Conservation (phyloP, 2,797 vertebrate species). For the Myiothlypis chrysogaster region DNA sequence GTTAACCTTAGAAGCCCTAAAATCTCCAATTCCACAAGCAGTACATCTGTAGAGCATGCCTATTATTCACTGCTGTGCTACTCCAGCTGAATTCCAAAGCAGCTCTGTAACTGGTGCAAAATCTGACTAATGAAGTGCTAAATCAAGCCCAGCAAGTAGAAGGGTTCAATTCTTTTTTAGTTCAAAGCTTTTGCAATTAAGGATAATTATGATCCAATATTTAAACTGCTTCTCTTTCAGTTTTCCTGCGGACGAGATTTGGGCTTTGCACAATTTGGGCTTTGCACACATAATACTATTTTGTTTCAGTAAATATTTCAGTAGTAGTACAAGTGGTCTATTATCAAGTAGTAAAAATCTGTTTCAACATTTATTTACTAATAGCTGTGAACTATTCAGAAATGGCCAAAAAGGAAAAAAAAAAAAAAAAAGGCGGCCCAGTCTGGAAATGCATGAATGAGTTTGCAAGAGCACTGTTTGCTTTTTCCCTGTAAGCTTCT, state of each 20-base stretch:
- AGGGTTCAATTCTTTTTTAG: conserved; percentile 29
- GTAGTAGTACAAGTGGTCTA: conserved; percentile 2
- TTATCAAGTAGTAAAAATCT: conserved; percentile 8
- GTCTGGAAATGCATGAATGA: conserved; percentile 47
- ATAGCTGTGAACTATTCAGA: conserved; percentile 1
- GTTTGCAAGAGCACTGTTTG: conserved; percentile 31
- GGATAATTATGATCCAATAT: background rate
- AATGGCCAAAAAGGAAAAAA: background rate
- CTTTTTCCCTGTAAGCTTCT: conserved; percentile 33
- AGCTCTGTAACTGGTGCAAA: conserved; percentile 35
- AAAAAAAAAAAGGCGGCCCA: background rate
- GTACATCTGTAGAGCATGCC: background rate
- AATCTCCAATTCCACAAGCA: background rate
- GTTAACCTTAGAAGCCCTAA: background rate
- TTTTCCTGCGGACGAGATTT: conserved; percentile 35
- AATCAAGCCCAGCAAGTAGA: conserved; percentile 45
- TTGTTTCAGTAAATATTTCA: conserved; percentile 45
- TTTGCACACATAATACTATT: conserved; percentile 14
- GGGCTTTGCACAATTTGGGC: conserved; percentile 28
- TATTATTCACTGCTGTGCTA: conserved; percentile 21
- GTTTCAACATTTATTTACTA: conserved; percentile 26
- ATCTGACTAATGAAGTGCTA: conserved; percentile 47
- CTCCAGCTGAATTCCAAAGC: conserved; percentile 42
- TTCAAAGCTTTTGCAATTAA: conserved; percentile 43
- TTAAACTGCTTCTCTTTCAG: conserved; percentile 26